Base-by-base conservation (phyloP, 2,888 invertebrate genomes). In the Neoascia interrupta region DNA sequence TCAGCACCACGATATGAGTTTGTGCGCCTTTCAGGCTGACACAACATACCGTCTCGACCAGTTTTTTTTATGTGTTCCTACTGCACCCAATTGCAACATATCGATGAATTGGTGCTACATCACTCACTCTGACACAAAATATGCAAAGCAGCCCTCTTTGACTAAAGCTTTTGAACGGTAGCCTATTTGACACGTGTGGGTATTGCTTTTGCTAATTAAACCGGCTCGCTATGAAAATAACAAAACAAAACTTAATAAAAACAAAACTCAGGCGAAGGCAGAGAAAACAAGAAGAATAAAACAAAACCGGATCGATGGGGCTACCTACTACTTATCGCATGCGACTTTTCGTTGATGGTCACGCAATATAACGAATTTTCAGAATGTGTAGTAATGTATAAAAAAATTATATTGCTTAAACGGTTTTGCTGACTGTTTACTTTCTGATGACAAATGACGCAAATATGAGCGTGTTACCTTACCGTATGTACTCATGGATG, bases 271-370 rank as follows among this genome's bases (percentile, higher is more conserved):
- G n/a, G 5, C 28, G 39, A 16, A 47, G 21, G 21, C 10, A 39
- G 5, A 11, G 36, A 41, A 15, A 51, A 51, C 36, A 28, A 15
- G 19, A 56, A 54, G n/a, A 21, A 37, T 39, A 51, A 68, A 47
- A 58, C 3, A 39, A 41, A 54, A 60, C 19, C 66, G n/a, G 41
- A 61, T 74, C 74, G 68, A 74, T 68, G 60, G 23, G 28, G 61
- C n/a, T n/a, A n/a, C n/a, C n/a, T n/a, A n/a, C n/a, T 53, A 31
- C 51, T 75, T 63, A 69, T 69, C 43, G 56, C 75, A 51, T 75
- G 63, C 56, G 69, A 61, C 53, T 54, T 13, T 28, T 5, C 8
- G 8, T 31, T 31, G 3, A n/a, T 31, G 54, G 74, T 61, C 74
- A 75, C 69, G 74, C 68, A 69, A 75, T 36, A 68, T 10, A 49